These are phyloP conservation scores for Anolis sagrei DNA, from an alignment of 2,113 vertebrate species.

Conservation along the genomic window DNA sequence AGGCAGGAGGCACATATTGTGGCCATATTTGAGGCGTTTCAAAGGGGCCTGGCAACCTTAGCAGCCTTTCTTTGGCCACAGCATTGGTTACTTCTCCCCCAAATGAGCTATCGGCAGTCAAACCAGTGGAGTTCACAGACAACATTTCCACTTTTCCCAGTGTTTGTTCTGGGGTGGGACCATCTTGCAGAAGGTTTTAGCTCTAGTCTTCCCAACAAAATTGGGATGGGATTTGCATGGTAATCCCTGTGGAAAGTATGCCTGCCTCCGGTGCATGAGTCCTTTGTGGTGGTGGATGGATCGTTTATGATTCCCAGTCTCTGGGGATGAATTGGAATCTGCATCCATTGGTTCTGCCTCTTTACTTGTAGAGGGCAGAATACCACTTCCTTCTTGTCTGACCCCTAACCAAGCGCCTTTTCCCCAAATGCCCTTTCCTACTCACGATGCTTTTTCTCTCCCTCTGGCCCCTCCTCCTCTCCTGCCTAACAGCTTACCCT, in stretches of 20 bases:
- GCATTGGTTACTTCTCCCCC: too few species aligned
- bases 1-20: neutral
- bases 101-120: neutral
- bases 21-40: neutral
- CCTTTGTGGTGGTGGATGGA: neutral
- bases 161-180: too few species aligned
- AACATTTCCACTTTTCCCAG: too few species aligned
- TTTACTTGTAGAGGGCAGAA: neutral
- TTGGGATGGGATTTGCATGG: neutral
- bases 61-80: neutral
- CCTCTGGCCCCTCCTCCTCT: conserved; percentile 62
- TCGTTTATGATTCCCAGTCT: neutral
- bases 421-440: conserved; percentile 36
- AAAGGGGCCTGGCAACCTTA: neutral
- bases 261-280: neutral
- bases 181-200: neutral
- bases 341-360: neutral
- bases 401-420: conserved; percentile 5
- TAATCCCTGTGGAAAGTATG: neutral
- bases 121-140: neutral
- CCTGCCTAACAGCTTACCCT: conserved; percentile 89
- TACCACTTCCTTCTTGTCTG: conserved; percentile 8
- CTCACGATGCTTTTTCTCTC: conserved; percentile 74
- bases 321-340: conserved; percentile 7
- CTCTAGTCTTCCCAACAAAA: neutral